These are phyloP conservation scores for Planiliza haematocheilus DNA, from an alignment of 2,113 vertebrate genomes.

Conservation along the genomic window DNA sequence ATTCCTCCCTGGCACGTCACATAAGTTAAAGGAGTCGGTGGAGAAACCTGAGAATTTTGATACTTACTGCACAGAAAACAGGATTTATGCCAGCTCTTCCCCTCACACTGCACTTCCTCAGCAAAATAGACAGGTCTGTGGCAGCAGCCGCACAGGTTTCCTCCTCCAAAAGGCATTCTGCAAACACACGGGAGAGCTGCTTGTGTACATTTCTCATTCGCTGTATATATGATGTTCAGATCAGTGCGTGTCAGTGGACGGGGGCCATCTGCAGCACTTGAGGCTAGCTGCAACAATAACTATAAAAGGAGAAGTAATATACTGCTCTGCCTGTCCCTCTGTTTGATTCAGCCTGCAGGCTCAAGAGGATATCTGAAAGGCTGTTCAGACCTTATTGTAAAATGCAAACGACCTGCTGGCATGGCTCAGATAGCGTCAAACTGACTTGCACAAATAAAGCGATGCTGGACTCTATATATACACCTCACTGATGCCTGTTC, in stretches of 20 bases:
- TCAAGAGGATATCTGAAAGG: neutral
- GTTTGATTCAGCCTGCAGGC: neutral
- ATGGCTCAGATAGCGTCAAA: constrained; percentile 1
- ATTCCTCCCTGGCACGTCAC: constrained; percentile 55
- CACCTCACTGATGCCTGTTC: neutral
- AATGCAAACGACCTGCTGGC: constrained; percentile 58
- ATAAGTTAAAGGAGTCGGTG: constrained; percentile 18
- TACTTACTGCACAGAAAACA: constrained; percentile 97
- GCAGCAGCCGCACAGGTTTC: constrained; percentile 94
- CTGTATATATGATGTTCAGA: constrained; percentile 18
- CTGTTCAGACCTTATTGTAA: constrained; percentile 30
- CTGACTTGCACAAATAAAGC: neutral
- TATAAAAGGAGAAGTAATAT: constrained; percentile 63
- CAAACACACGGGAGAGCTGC: constrained; percentile 7
- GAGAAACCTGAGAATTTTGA: constrained; percentile 18
- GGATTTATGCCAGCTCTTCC: constrained; percentile 94
- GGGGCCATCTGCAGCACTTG: constrained; percentile 29
- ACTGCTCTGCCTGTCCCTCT: neutral
- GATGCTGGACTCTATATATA: neutral
- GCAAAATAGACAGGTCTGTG: constrained; percentile 93
- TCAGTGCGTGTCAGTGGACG: constrained; percentile 17
- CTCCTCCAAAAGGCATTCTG: constrained; percentile 89
- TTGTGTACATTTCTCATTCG: constrained; percentile 33
- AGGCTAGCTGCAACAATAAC: constrained; percentile 33
- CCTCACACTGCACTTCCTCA: constrained; percentile 95